Conservation (phyloP, 2,888 invertebrate species). For the Germaria angustata region DNA sequence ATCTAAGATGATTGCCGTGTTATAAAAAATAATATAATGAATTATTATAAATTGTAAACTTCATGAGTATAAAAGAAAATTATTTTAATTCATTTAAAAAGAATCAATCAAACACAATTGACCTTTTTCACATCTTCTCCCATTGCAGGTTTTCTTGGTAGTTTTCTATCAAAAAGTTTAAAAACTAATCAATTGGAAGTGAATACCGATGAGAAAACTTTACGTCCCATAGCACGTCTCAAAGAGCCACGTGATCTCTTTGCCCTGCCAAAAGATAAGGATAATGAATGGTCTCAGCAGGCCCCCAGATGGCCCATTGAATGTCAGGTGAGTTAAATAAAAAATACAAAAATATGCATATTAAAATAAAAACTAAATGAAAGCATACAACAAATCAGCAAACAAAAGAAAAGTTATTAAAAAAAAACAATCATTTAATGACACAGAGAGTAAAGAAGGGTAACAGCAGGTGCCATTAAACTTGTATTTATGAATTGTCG, state of each 20-base stretch:
- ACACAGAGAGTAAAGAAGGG: background rate
- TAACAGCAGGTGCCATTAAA: background rate
- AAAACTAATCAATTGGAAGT: conserved; percentile 87
- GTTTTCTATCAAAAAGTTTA: conserved; percentile 80
- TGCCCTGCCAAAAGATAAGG: conserved; percentile 84
- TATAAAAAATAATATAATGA: too few species aligned
- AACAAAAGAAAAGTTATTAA: background rate
- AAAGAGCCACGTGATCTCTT: conserved; percentile 87
- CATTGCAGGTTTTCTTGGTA: conserved; percentile 77
- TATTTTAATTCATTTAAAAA: background rate
- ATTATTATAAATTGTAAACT: too few species aligned
- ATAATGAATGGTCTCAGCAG: conserved; percentile 86
- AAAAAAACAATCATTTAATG: background rate
- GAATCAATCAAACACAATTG: background rate
- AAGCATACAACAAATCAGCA: conserved; percentile 5
- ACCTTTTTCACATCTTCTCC: too few species aligned
- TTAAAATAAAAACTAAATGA: too few species aligned
- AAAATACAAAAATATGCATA: conserved; percentile 3
- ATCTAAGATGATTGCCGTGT: too few species aligned
- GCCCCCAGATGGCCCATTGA: conserved; percentile 93
- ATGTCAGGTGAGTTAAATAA: conserved; percentile 85
- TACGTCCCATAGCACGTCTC: conserved; percentile 84
- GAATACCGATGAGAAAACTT: conserved; percentile 84
- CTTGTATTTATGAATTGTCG: conserved; percentile 22
- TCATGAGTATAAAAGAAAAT: too few species aligned